phyloP scores from a whole-genome alignment of 2,888 invertebrate genomes.

The Taenaris catops region DNA sequence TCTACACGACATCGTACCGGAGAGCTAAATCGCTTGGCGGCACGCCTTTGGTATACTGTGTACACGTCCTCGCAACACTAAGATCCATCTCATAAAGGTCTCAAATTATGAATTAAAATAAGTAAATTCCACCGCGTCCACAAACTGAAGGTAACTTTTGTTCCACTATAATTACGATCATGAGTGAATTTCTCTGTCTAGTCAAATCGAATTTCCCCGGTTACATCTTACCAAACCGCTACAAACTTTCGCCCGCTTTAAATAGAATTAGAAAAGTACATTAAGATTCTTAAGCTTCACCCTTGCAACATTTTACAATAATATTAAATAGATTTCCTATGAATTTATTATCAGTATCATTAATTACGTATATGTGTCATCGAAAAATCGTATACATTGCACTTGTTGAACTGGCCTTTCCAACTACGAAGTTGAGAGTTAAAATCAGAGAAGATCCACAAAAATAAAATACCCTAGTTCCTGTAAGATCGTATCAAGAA shows the following conservation, averaged over 20 bases:
- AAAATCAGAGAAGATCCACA: slow-evolving; percentile 51
- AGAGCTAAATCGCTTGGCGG: no score
- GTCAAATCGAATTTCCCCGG: slow-evolving; percentile 30
- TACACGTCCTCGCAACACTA: slow-evolving; percentile 52
- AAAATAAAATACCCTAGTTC: slow-evolving; percentile 51
- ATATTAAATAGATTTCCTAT: slow-evolving; percentile 64
- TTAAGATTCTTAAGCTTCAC: slow-evolving; percentile 58
- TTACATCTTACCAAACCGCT: slow-evolving; percentile 44
- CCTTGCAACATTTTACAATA: slow-evolving; percentile 70
- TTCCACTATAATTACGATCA: slow-evolving; percentile 55
- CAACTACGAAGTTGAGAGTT: slow-evolving; percentile 51
- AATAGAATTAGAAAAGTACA: slow-evolving; percentile 56
- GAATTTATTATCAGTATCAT: slow-evolving; percentile 67
- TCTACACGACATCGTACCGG: no score
- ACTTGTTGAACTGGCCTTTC: slow-evolving; percentile 77
- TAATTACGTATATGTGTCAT: slow-evolving; percentile 77
- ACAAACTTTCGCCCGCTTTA: slow-evolving; percentile 39
- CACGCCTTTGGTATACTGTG: slow-evolving; percentile 80
- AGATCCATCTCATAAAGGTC: slow-evolving; percentile 42
- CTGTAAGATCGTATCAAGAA: slow-evolving; percentile 48
- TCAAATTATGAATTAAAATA: slow-evolving; percentile 44
- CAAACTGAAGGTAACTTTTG: slow-evolving; percentile 70
- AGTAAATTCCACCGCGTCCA: slow-evolving; percentile 42
- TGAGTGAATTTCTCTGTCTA: slow-evolving; percentile 43
- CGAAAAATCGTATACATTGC: slow-evolving; percentile 80